These are phyloP conservation scores for Corydoras sp. DNA, from an alignment of 2,113 vertebrate genomes.

Conservation along the genomic window DNA sequence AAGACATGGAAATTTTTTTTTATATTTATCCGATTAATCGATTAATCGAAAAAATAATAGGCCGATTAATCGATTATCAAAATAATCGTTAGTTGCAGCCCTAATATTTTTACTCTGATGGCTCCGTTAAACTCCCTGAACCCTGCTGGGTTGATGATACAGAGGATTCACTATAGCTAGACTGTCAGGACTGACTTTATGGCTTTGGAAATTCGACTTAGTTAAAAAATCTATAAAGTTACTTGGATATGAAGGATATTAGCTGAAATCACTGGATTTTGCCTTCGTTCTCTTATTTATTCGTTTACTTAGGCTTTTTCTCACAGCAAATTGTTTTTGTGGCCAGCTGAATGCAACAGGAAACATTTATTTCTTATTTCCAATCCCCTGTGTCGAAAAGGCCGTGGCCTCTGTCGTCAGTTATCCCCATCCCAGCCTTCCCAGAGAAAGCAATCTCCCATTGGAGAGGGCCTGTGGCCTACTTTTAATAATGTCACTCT, in stretches of 20 bases:
- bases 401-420: constrained; percentile 69
- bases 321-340: constrained; percentile 71
- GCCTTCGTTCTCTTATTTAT: constrained; percentile 40
- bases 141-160: background rate
- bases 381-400: constrained; percentile 65
- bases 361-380: constrained; percentile 76
- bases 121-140: constrained; percentile 12
- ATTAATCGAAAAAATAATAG: no score
- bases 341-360: constrained; percentile 69
- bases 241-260: constrained; percentile 29
- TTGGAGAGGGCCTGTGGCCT: constrained; percentile 58
- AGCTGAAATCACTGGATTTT: constrained; percentile 2
- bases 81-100: no score
- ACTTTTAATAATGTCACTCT: constrained; percentile 62
- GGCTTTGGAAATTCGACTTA: constrained; percentile 4
- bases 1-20: no score
- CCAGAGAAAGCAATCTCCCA: constrained; percentile 67
- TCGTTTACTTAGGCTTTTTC: constrained; percentile 64
- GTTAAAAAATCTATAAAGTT: background rate
- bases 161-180: constrained; percentile 6
- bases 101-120: constrained; percentile 7
- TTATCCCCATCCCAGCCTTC: constrained; percentile 55
- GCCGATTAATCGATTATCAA: no score
- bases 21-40: no score
- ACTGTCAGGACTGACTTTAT: background rate